These are phyloP conservation scores for Nyctibius grandis DNA, from an alignment of 2,797 vertebrate species.

Conservation along the genomic window DNA sequence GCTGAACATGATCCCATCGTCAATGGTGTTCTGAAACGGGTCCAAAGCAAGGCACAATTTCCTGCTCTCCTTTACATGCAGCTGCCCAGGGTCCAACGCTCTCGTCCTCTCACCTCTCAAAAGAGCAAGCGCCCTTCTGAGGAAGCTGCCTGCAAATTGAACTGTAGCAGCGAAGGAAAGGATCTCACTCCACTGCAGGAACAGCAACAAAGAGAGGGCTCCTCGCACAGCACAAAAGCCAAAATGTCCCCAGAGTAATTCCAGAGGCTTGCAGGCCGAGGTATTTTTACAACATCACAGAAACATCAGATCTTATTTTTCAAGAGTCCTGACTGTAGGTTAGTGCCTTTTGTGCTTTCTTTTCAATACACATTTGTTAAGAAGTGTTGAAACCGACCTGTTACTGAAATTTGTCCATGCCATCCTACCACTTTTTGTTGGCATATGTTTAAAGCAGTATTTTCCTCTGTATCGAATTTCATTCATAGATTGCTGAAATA, in stretches of 20 bases:
- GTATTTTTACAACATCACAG: background rate
- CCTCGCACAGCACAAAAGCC: background rate
- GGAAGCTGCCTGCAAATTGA: background rate
- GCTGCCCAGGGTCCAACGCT: background rate
- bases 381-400: background rate
- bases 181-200: background rate
- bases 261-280: background rate
- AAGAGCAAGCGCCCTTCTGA: background rate
- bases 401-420: background rate
- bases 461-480: background rate
- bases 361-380: background rate
- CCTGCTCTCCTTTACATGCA: background rate
- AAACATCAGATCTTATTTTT: background rate
- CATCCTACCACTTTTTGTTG: background rate
- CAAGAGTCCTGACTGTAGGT: background rate
- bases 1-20: background rate
- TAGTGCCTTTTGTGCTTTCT: background rate
- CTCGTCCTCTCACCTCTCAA: fast-evolving
- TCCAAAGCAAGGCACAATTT: background rate
- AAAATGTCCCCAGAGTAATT: conserved; percentile 4
- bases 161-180: background rate
- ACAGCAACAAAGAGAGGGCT: background rate
- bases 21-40: background rate
- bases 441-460: background rate
- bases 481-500: background rate